Percentiles rank a stretch among this genome's conserved stretches.
Evolutionary conservation across 2,113 vertebrate genomes (phyloP).

Genomic region (Quiscalus mexicanus): DNA sequence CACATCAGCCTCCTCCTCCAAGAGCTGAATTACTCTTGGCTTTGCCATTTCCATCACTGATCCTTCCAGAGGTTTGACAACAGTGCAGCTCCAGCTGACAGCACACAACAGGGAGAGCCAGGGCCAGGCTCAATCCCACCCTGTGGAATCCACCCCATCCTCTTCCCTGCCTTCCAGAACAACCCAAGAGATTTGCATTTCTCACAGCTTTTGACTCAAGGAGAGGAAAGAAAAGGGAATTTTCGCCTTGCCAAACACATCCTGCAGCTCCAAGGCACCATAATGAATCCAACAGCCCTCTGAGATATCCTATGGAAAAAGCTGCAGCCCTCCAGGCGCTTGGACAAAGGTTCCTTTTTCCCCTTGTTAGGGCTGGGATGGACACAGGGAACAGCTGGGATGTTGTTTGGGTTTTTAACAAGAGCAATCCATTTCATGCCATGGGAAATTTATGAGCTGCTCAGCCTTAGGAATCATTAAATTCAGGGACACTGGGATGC

Average conservation of each 20-base stretch:
- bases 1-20: background rate
- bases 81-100: background rate
- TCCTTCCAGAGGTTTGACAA: background rate
- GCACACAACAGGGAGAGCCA: background rate
- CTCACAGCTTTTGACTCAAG: background rate
- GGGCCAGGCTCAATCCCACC: background rate
- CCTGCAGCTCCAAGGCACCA: background rate
- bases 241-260: background rate
- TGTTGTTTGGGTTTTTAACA: background rate
- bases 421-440: background rate
- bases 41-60: background rate
- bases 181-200: background rate
- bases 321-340: background rate
- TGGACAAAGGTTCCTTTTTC: background rate
- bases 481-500: background rate
- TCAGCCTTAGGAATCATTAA: background rate
- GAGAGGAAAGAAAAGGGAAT: background rate
- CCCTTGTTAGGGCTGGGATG: background rate
- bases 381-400: background rate
- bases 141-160: background rate
- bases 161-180: background rate
- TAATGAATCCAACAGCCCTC: conserved; percentile 27
- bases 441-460: conserved; percentile 11
- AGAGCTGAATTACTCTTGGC: background rate
- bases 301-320: background rate